phyloP scores from a whole-genome alignment of 2,888 invertebrate genomes.

The Parelbella ahira region DNA sequence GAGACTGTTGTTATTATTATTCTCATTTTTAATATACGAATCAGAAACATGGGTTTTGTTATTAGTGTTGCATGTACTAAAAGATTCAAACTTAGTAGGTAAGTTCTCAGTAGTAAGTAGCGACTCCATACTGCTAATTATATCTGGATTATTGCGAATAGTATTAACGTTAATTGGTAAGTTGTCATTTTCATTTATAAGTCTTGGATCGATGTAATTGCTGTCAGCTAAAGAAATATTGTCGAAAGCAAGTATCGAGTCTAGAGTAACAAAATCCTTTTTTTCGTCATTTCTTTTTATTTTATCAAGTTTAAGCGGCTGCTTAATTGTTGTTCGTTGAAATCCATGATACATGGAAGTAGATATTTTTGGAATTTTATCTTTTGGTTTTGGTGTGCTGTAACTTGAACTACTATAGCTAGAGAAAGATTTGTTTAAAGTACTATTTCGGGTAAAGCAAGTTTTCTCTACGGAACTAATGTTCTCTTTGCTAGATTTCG shows the following conservation, averaged over 20 bases:
- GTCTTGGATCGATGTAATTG: slow-evolving; percentile 79
- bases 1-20: slow-evolving; percentile 38
- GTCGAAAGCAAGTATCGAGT: slow-evolving; percentile 61
- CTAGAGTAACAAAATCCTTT: slow-evolving; percentile 72
- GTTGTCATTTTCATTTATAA: slow-evolving; percentile 87
- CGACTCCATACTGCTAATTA: slow-evolving; percentile 77
- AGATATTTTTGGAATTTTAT: slow-evolving; percentile 73
- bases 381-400: slow-evolving; percentile 70
- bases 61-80: slow-evolving; percentile 52
- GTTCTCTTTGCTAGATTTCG: slow-evolving; percentile 74
- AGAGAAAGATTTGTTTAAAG: slow-evolving; percentile 67
- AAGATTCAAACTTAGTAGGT: slow-evolving; percentile 71
- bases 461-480: slow-evolving; percentile 59
- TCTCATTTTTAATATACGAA: slow-evolving; percentile 32
- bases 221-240: slow-evolving; percentile 74
- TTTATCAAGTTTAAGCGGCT: slow-evolving; percentile 70
- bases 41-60: slow-evolving; percentile 49
- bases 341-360: slow-evolving; percentile 74
- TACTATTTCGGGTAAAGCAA: slow-evolving; percentile 62
- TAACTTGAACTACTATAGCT: slow-evolving; percentile 67
- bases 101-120: slow-evolving; percentile 73
- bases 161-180: slow-evolving; percentile 81
- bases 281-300: slow-evolving; percentile 63
- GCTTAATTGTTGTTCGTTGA: slow-evolving; percentile 65
- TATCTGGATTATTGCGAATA: slow-evolving; percentile 72